Evolutionary conservation across 1,140 invertebrate species (phyloP).

Genomic region (Dinoponera quadriceps): DNA sequence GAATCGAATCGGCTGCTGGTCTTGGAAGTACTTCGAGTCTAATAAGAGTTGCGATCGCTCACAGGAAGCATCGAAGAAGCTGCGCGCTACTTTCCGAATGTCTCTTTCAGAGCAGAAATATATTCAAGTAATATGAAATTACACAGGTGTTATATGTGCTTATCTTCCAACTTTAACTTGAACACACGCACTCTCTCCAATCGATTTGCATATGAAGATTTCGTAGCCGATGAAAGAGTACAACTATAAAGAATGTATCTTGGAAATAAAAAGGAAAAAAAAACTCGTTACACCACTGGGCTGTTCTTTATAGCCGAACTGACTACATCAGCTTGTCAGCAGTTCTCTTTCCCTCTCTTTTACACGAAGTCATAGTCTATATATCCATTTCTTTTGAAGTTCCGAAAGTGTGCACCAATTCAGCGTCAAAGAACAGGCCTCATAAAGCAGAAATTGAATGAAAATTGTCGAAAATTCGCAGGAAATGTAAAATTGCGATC

Average conservation of each 20-base stretch:
- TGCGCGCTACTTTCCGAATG: constrained; percentile 8
- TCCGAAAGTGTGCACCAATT: too few species aligned
- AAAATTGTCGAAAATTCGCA: constrained; percentile 24
- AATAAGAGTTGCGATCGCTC: background rate
- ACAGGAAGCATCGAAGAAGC: constrained; percentile 32
- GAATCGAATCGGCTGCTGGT: constrained; percentile 10
- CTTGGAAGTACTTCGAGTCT: constrained; percentile 15
- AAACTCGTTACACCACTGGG: too few species aligned
- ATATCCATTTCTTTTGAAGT: too few species aligned
- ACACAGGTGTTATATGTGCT: background rate
- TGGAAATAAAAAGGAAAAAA: background rate
- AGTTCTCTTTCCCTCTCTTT: too few species aligned
- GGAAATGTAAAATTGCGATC: constrained; percentile 30
- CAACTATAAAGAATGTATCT: background rate
- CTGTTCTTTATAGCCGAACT: too few species aligned
- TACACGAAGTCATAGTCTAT: too few species aligned
- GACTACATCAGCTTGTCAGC: too few species aligned
- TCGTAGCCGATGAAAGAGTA: background rate
- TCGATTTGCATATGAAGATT: background rate
- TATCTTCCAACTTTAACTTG: background rate
- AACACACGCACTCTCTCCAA: constrained; percentile 9
- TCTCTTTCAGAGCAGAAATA: background rate
- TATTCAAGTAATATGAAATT: constrained; percentile 6
- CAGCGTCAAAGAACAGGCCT: too few species aligned
- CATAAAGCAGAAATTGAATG: constrained; percentile 15